Base-by-base conservation (phyloP, 2,797 vertebrate species). In the Graptemys geographica region DNA sequence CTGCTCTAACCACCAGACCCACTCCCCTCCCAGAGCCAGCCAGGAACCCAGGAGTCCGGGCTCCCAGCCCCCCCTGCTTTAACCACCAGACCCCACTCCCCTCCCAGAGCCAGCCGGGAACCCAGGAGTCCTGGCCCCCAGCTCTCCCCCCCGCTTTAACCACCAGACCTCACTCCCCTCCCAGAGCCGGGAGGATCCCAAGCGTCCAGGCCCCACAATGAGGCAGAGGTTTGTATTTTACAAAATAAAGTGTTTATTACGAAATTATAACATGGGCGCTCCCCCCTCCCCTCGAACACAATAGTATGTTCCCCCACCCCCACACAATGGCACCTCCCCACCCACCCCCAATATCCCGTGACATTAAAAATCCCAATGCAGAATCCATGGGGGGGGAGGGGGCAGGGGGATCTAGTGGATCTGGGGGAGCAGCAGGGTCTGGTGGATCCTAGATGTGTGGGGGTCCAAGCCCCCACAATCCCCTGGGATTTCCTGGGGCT, bases 231-330 rank as follows among this genome's bases (percentile, higher is more conserved):
- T 62, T 84, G 51, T 74, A 81, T 25, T 91, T 95, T 98, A 98
- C 96, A 98, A 97, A 98, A 98, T 98, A 98, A 97, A 97, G 95
- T 97, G 97, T 98, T 98, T 97, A 97, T 97, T 98, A 97, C 95
- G 97, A 97, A 98, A 90, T 90, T 90, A 93, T 87, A 87, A 93
- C 96, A 97, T 98, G 97, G 96, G 96, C 90, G 96, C 96, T 93
- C 92, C 97, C 96, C 96, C 96, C 95, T 80, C 96, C 62, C 96
- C 89, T 87, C 79, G 92, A 91, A 81, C 93, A 95, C 89, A 94
- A 88, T 91, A 88, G 93, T 85, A 28, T 18, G 15, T 87, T 79
- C 59, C 96, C 92, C 95, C 92, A 16, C 59, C 59, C 28, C 55
- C 49, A 5, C 49, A 85, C 5, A 59, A 59, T 59, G 57, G 57